These are phyloP conservation scores for Zootermopsis nevadensis DNA, from an alignment of 2,888 invertebrate species.

Conservation along the genomic window DNA sequence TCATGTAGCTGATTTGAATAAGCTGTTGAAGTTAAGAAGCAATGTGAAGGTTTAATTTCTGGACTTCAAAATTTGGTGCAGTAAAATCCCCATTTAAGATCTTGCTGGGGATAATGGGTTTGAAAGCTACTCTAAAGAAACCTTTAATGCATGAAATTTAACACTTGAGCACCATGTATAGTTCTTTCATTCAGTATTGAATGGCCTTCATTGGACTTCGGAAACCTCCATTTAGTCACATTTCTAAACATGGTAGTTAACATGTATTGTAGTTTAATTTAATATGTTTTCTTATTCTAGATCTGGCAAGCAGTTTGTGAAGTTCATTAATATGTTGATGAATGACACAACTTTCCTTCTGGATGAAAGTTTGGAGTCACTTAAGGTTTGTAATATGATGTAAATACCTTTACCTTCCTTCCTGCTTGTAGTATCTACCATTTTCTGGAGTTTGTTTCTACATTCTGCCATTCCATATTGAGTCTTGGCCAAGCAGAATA, in stretches of 20 bases:
- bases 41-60: too few relatives aligned
- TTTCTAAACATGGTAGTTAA: not conserved
- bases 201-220: too few relatives aligned
- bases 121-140: too few relatives aligned
- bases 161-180: too few relatives aligned
- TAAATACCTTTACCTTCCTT: not conserved
- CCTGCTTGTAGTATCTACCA: not conserved
- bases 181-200: too few relatives aligned
- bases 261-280: not conserved
- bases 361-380: conserved; percentile 94
- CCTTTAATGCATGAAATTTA: too few relatives aligned
- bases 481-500: too few relatives aligned
- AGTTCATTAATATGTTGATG: conserved; percentile 98
- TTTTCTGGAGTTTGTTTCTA: not conserved
- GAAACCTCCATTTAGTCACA: not conserved
- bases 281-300: conserved; percentile 61
- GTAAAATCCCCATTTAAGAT: too few relatives aligned
- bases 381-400: conserved; percentile 64
- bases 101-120: too few relatives aligned
- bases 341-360: conserved; percentile 97
- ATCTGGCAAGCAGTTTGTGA: conserved; percentile 92
- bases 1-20: too few relatives aligned
- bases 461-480: not conserved
- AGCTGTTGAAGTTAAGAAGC: too few relatives aligned
- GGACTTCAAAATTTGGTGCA: too few relatives aligned